A percentile compares a stretch with the other conserved stretches of the same genome.
phyloP scores from a whole-genome alignment of 2,888 invertebrate species.

The Nomada ferruginata region DNA sequence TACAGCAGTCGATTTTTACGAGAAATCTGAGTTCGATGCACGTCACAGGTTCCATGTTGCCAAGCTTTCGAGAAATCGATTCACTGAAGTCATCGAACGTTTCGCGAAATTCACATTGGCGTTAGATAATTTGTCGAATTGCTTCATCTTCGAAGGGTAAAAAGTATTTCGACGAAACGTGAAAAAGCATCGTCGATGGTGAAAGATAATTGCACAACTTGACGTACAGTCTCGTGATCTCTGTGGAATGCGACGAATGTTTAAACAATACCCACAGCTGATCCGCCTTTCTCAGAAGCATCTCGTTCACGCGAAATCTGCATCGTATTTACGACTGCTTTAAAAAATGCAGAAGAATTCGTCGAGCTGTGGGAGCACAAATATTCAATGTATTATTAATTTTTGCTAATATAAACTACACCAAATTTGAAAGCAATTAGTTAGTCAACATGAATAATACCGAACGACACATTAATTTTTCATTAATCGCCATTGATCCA shows the following conservation, averaged over 20 bases:
- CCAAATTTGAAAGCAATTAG: neutral
- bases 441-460: too few species aligned
- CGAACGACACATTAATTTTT: too few species aligned
- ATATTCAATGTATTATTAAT: neutral
- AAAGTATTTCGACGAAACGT: slow-evolving; percentile 4
- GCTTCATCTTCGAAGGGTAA: neutral
- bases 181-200: neutral
- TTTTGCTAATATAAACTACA: neutral
- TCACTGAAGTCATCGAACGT: neutral
- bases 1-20: neutral
- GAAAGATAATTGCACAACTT: neutral
- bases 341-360: slow-evolving; percentile 6
- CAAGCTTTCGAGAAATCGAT: slow-evolving; percentile 12
- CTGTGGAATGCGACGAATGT: slow-evolving; percentile 25
- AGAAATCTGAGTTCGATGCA: neutral
- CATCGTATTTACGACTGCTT: neutral
- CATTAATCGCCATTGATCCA: too few species aligned
- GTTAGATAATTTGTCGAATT: slow-evolving; percentile 27
- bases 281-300: slow-evolving; percentile 24
- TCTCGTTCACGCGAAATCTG: neutral
- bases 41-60: neutral
- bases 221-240: slow-evolving; percentile 11
- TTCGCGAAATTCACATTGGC: neutral
- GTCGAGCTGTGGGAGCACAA: neutral
- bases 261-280: slow-evolving; percentile 20